Evolutionary conservation across 1,140 invertebrate species (phyloP).

Genomic region (Lucilia sericata): DNA sequence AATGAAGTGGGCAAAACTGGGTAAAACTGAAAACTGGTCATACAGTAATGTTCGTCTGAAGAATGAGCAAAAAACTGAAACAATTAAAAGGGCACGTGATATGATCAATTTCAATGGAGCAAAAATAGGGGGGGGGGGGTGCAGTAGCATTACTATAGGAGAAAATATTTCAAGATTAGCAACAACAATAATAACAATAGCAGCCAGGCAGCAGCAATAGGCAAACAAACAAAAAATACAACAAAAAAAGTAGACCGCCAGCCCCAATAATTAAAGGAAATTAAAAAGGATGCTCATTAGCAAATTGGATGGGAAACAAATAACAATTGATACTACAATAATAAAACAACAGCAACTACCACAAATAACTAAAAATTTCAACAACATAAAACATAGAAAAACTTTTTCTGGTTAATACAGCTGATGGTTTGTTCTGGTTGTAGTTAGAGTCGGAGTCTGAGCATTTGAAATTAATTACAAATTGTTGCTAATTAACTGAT

Average conservation of each 20-base stretch:
- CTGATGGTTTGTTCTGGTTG: too few relatives aligned
- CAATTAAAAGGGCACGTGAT: neutral
- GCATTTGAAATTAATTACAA: too few relatives aligned
- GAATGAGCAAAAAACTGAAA: neutral
- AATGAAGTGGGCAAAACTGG: neutral
- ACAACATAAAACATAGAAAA: too few relatives aligned
- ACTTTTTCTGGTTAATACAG: too few relatives aligned
- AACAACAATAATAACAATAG: neutral
- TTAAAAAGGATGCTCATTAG: slow-evolving; percentile 16
- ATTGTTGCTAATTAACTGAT: too few relatives aligned
- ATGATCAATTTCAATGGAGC: neutral
- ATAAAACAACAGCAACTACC: neutral
- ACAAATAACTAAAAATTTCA: neutral
- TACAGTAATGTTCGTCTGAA: neutral
- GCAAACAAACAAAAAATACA: too few relatives aligned
- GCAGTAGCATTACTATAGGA: neutral
- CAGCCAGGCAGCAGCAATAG: neutral
- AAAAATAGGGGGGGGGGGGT: neutral
- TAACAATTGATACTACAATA: neutral
- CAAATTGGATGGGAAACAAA: slow-evolving; percentile 13
- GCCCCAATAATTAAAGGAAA: slow-evolving; percentile 15
- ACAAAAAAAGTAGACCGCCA: neutral
- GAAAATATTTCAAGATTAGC: neutral
- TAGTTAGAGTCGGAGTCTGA: too few relatives aligned
- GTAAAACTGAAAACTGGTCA: neutral